Percentiles rank a stretch among this genome's conserved stretches.
Conservation (phyloP, 1,140 invertebrate genomes). For the Lepidostoma basale region DNA sequence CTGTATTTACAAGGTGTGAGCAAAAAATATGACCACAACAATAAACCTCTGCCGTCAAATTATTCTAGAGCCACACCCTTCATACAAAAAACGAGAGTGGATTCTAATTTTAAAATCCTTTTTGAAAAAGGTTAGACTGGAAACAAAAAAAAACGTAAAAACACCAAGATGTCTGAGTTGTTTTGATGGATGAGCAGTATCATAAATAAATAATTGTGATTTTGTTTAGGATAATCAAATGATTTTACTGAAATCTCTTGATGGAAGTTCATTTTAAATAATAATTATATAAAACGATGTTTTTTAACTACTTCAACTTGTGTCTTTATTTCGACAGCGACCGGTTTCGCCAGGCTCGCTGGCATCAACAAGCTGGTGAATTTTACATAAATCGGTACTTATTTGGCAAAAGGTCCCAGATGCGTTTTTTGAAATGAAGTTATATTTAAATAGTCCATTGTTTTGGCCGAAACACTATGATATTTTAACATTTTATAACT, state of each 20-base stretch:
- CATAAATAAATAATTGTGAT: background rate
- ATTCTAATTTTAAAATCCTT: slow-evolving; percentile 7
- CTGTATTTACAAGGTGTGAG: background rate
- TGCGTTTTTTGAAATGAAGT: too few relatives aligned
- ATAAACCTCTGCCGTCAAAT: slow-evolving; percentile 16
- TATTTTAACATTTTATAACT: too few relatives aligned
- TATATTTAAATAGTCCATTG: too few relatives aligned
- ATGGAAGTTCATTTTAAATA: background rate
- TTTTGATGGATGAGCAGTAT: background rate
- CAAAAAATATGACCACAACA: background rate
- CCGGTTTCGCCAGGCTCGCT: too few relatives aligned
- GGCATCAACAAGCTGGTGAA: too few relatives aligned
- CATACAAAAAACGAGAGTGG: background rate
- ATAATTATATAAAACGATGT: background rate
- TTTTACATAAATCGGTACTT: too few relatives aligned
- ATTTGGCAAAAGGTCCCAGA: too few relatives aligned
- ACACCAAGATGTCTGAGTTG: background rate
- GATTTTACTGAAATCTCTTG: background rate
- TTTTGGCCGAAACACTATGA: too few relatives aligned
- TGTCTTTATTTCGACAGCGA: too few relatives aligned
- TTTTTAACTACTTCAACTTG: too few relatives aligned
- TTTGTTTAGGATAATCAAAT: background rate
- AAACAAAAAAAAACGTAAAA: background rate
- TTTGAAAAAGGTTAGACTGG: slow-evolving; percentile 7
- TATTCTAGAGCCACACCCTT: slow-evolving; percentile 16